Evolutionary conservation across 2,888 invertebrate genomes (phyloP).

Genomic region (Nomada goodeniana): DNA sequence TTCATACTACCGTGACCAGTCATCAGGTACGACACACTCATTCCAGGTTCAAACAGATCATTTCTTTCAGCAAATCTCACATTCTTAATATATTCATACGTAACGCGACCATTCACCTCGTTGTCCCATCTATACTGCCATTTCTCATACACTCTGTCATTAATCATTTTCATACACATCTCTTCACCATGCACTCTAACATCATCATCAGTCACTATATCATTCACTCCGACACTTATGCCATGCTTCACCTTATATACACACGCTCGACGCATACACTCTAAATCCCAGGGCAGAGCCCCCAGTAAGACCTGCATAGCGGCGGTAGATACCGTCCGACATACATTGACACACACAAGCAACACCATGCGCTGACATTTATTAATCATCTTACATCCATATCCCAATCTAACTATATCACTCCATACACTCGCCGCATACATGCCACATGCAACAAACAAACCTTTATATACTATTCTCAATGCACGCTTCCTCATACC

Average conservation of each 20-base stretch:
- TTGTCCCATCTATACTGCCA: constrained; percentile 33
- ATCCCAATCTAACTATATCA: neutral
- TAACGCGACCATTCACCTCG: neutral
- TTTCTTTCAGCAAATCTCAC: constrained; percentile 1
- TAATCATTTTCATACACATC: neutral
- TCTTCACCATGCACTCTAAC: neutral
- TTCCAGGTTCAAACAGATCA: neutral
- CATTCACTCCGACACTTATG: neutral
- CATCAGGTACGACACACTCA: neutral
- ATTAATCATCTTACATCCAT: neutral
- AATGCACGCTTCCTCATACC: too few species aligned
- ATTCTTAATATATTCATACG: constrained; percentile 25
- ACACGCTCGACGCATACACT: neutral
- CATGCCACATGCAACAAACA: neutral
- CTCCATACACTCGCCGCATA: neutral
- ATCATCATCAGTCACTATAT: neutral
- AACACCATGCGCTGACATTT: constrained; percentile 2
- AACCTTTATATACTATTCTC: neutral
- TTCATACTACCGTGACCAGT: constrained; percentile 13
- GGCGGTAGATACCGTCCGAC: neutral
- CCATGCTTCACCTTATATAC: neutral
- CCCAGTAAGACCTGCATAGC: neutral
- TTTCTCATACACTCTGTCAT: neutral
- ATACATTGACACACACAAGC: neutral
- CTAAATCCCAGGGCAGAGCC: neutral